Percentiles rank a stretch among this genome's conserved stretches.
Conservation (phyloP, 2,888 invertebrate genomes). For the Catocala fraxini region DNA sequence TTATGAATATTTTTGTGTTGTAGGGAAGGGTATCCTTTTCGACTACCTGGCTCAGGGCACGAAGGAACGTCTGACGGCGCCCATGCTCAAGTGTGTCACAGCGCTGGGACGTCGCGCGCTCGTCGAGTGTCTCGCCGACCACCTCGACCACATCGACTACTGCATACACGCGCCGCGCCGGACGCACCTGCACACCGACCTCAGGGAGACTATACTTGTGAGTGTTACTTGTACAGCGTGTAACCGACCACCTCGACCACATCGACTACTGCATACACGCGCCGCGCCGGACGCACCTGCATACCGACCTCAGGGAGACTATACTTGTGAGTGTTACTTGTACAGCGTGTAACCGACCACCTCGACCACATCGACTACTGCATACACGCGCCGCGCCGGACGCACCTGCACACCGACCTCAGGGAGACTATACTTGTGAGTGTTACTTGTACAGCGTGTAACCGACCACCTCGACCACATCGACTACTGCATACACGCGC, state of each 20-base stretch:
- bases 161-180: constrained; percentile 56
- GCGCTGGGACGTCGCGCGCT: constrained; percentile 78
- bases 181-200: constrained; percentile 53
- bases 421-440: no score
- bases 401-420: no score
- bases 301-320: no score
- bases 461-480: no score
- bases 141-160: constrained; percentile 72
- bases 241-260: constrained; percentile 68
- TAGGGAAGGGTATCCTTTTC: constrained; percentile 81
- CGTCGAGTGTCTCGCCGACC: constrained; percentile 72
- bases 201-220: constrained; percentile 73
- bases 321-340: no score
- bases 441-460: no score
- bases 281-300: no score
- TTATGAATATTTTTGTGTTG: constrained; percentile 9
- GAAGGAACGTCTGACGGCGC: constrained; percentile 78
- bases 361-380: no score
- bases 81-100: constrained; percentile 79
- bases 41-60: constrained; percentile 83
- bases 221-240: constrained; percentile 42
- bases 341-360: no score
- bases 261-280: no score
- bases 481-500: constrained; percentile 51
- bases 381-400: no score